Conservation (phyloP, 2,888 invertebrate species). For the Timema cristinae region DNA sequence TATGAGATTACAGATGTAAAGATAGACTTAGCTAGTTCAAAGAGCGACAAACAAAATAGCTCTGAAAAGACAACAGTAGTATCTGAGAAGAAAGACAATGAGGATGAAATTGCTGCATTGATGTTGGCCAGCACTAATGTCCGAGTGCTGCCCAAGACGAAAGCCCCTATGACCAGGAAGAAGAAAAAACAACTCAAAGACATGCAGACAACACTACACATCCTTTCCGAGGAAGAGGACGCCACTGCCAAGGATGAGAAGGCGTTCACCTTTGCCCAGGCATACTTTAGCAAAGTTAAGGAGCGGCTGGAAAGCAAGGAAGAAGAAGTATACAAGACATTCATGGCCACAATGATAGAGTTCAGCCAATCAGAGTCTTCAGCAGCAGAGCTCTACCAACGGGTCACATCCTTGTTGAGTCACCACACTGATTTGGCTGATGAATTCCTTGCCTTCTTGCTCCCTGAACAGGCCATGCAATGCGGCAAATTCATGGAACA, state of each 20-base stretch:
- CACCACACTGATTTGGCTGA: slow-evolving; percentile 72
- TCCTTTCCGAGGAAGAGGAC: slow-evolving; percentile 49
- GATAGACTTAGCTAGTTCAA: too few relatives aligned
- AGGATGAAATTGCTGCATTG: slow-evolving; percentile 55
- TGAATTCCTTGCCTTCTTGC: slow-evolving; percentile 74
- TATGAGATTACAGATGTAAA: too few relatives aligned
- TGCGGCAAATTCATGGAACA: slow-evolving; percentile 76
- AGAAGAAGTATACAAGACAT: slow-evolving; percentile 57
- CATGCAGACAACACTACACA: slow-evolving; percentile 49
- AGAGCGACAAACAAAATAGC: neutral
- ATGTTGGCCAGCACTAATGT: slow-evolving; percentile 55
- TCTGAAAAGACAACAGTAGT: neutral
- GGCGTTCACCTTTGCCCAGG: slow-evolving; percentile 58
- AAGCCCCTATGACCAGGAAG: slow-evolving; percentile 37
- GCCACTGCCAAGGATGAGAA: slow-evolving; percentile 45
- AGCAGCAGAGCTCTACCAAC: slow-evolving; percentile 59
- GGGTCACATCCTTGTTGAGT: slow-evolving; percentile 57
- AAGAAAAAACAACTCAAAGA: slow-evolving; percentile 51
- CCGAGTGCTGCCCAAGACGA: slow-evolving; percentile 13
- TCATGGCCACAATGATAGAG: slow-evolving; percentile 62
- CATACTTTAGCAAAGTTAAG: slow-evolving; percentile 65
- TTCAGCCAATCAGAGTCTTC: slow-evolving; percentile 59
- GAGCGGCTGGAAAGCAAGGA: slow-evolving; percentile 56
- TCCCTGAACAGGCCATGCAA: slow-evolving; percentile 75
- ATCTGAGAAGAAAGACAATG: slow-evolving; percentile 47